These are phyloP conservation scores for Vultur gryphus DNA, from an alignment of 2,797 vertebrate species.

Conservation along the genomic window DNA sequence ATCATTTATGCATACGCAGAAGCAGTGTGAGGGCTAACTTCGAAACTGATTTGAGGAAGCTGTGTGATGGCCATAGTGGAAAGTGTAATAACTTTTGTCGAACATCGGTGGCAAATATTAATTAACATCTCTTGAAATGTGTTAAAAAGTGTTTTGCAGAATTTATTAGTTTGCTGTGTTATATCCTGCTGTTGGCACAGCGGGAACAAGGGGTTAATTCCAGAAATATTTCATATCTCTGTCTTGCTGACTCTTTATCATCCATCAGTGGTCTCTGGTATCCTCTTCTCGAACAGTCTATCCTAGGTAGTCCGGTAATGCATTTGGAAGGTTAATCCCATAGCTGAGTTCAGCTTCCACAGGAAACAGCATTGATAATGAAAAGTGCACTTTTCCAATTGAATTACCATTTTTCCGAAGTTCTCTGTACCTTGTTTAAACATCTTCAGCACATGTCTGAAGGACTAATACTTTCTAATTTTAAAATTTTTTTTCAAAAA, in stretches of 20 bases:
- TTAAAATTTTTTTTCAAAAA: not conserved
- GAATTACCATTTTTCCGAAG: not conserved
- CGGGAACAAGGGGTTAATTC: not conserved
- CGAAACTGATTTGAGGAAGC: not conserved
- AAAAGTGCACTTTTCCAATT: not conserved
- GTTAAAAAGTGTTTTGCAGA: not conserved
- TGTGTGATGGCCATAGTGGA: not conserved
- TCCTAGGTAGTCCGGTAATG: not conserved
- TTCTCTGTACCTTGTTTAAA: not conserved
- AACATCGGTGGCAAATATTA: not conserved
- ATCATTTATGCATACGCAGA: not conserved
- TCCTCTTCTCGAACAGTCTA: not conserved
- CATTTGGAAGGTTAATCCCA: not conserved
- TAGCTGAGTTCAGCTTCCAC: not conserved
- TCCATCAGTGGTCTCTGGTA: not conserved
- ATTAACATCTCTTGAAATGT: not conserved
- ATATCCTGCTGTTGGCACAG: not conserved
- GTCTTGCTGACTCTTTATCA: not conserved
- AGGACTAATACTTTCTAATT: not conserved
- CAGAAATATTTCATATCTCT: not conserved
- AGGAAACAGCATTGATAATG: not conserved
- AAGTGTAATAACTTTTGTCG: not conserved
- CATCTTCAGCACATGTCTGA: not conserved
- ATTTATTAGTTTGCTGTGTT: not conserved
- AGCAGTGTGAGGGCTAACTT: not conserved